Base-by-base conservation (phyloP, 2,113 vertebrate species). In the Lipophrys pholis region DNA sequence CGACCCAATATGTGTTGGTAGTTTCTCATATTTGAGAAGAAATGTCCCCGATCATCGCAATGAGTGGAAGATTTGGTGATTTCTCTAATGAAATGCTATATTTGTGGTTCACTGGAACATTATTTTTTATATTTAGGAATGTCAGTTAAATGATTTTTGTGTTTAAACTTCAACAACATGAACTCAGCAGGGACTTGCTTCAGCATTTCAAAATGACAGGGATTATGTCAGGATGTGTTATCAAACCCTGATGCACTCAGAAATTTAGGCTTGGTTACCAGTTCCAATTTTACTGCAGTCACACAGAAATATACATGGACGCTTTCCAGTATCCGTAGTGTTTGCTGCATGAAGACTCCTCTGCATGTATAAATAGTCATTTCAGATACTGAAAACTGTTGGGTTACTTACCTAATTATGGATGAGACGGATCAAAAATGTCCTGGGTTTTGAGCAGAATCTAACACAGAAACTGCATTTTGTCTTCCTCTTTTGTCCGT, bases 251-350 rank as follows among this genome's bases (percentile, higher is more conserved):
- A 8, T 60, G 61, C 80, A 35, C 58, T 56, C 36, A 3, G 14
- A 72, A 58, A 65, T 83, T 71, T 30, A 30, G 21, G 21, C 21
- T 30, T 30, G 21, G 21, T 30, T 69, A 82, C 51, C 56, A 38
- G 30, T 85, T 78, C 70, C 56, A 43, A 21, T 66, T 82, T 86
- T 75, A 73, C 72, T 77, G 83, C 80, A 51, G 69, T 69, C 50
- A 7, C 55, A 78, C 69, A 79, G 36, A 88, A 84, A 89, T 87
- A 87, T 51, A 60, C 69, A 59, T 61, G 71, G 81, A 87, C 11
- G 54, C 76, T 60, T 42, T 90, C 77, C 84, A 86, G 67, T 39
- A 45, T 84, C 73, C 54, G 43, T 56, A 14, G 8, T 73, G 75
- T 70, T 86, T 76, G 60, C 71, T 63, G 35, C 42, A 49, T 45